Percentiles rank a stretch among this genome's conserved stretches.
Evolutionary conservation across 2,888 invertebrate genomes (phyloP).

Genomic region (Nemapogon koenigi): DNA sequence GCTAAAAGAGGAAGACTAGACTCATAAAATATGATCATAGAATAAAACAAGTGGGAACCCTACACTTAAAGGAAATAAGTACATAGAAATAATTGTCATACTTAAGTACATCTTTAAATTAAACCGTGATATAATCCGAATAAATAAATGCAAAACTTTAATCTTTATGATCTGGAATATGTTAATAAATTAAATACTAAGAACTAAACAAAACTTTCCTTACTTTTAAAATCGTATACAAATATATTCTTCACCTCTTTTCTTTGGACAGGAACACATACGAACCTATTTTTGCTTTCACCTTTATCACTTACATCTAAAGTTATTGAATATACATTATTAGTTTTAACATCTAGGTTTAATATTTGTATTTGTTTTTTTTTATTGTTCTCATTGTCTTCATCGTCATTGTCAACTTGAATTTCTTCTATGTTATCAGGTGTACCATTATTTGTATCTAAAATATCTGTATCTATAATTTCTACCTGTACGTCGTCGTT

Average conservation of each 20-base stretch:
- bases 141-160: neutral
- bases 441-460: conserved; percentile 20
- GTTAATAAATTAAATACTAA: conserved; percentile 13
- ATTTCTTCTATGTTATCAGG: conserved; percentile 26
- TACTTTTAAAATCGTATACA: conserved; percentile 59
- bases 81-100: too few species aligned
- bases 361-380: conserved; percentile 60
- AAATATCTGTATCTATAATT: conserved; percentile 15
- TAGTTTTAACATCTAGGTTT: conserved; percentile 56
- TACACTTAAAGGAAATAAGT: too few species aligned
- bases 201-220: conserved; percentile 52
- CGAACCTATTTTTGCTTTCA: conserved; percentile 45
- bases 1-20: too few species aligned
- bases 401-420: conserved; percentile 29
- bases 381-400: conserved; percentile 50
- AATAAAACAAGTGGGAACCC: too few species aligned
- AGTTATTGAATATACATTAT: conserved; percentile 56
- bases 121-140: neutral
- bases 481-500: conserved; percentile 20
- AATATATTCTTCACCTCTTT: conserved; percentile 52
- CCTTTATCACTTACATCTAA: conserved; percentile 46
- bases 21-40: too few species aligned
- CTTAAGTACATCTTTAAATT: neutral
- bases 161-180: neutral
- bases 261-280: conserved; percentile 45